A percentile compares a stretch with the other conserved stretches of the same genome.
These are phyloP conservation scores for Actenoides hombroni DNA, from an alignment of 2,113 vertebrate genomes.

Conservation along the genomic window DNA sequence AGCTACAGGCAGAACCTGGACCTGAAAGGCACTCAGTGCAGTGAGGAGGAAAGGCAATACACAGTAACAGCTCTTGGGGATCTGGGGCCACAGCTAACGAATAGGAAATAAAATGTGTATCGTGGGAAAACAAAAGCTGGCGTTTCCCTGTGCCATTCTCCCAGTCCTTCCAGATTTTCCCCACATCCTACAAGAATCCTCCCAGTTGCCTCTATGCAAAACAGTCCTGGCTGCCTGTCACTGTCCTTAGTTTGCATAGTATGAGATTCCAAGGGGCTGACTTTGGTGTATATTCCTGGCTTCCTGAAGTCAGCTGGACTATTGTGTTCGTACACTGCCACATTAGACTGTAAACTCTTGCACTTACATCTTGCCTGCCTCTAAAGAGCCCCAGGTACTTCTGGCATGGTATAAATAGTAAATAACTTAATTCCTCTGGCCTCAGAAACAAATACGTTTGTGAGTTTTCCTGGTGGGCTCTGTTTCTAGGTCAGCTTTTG, in stretches of 20 bases:
- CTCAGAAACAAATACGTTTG: neutral
- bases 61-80: neutral
- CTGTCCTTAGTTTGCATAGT: neutral
- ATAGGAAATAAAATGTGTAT: neutral
- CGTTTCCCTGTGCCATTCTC: neutral
- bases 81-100: neutral
- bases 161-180: neutral
- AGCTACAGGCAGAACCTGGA: neutral
- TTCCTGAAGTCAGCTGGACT: neutral
- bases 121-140: neutral
- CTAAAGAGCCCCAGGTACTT: neutral
- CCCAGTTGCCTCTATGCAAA: neutral
- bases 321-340: rapidly evolving
- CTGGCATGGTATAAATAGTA: neutral
- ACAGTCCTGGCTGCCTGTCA: neutral
- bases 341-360: neutral
- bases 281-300: neutral
- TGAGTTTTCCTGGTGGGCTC: neutral
- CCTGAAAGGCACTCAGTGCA: neutral
- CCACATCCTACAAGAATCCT: neutral
- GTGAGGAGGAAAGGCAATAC: neutral
- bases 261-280: neutral
- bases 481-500: neutral
- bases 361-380: neutral
- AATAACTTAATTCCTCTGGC: neutral